Percentiles rank a stretch among this genome's conserved stretches.
These are phyloP conservation scores for Volucella inflata DNA, from an alignment of 2,888 invertebrate species.

Conservation along the genomic window DNA sequence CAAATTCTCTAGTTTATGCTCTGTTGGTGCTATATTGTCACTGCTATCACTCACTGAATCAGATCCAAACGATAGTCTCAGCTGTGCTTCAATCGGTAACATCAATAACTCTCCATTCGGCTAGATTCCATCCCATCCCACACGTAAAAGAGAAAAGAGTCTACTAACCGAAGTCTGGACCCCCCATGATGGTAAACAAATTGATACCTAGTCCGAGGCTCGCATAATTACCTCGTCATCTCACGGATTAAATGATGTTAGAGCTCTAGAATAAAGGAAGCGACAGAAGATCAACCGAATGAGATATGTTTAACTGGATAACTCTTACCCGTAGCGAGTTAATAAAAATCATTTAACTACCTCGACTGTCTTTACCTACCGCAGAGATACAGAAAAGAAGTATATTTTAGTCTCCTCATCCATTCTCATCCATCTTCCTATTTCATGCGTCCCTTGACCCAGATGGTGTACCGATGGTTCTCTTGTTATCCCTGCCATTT, in stretches of 20 bases:
- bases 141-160: background rate
- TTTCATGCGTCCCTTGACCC: background rate
- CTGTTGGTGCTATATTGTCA: background rate
- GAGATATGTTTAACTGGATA: background rate
- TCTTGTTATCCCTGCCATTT: slow-evolving; percentile 7
- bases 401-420: background rate
- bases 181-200: slow-evolving; percentile 19
- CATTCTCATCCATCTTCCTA: background rate
- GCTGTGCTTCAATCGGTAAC: background rate
- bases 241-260: background rate
- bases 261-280: slow-evolving; percentile 5
- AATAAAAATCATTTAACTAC: slow-evolving; percentile 37
- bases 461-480: background rate
- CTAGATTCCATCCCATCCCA: slow-evolving; percentile 12
- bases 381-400: slow-evolving; percentile 1
- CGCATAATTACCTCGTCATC: slow-evolving; percentile 22
- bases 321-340: slow-evolving; percentile 1
- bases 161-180: background rate
- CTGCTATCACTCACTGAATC: background rate
- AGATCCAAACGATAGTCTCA: too few species aligned
- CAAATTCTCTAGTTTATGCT: background rate
- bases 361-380: slow-evolving; percentile 21
- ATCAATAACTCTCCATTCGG: slow-evolving; percentile 2
- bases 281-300: slow-evolving; percentile 6
- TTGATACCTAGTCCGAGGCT: slow-evolving; percentile 6